Conservation (phyloP, 2,888 invertebrate genomes). For the Eulithis testata region DNA sequence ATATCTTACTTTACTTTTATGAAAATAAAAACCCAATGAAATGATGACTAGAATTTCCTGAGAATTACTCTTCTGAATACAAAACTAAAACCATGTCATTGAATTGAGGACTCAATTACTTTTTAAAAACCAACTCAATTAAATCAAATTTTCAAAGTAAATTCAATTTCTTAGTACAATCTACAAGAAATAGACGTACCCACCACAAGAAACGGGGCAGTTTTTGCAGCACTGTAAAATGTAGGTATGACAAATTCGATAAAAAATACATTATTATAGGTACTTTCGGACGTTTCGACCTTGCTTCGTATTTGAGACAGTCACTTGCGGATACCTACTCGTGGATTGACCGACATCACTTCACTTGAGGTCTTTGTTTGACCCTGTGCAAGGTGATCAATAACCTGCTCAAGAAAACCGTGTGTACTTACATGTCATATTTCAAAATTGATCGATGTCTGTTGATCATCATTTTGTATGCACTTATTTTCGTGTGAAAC, state of each 20-base stretch:
- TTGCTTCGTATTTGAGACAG: slow-evolving; percentile 59
- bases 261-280: slow-evolving; percentile 59
- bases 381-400: slow-evolving; percentile 43
- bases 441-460: slow-evolving; percentile 20
- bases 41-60: too few species aligned
- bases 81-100: neutral
- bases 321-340: slow-evolving; percentile 38
- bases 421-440: slow-evolving; percentile 14
- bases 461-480: slow-evolving; percentile 21
- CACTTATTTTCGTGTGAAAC: neutral
- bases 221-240: slow-evolving; percentile 37
- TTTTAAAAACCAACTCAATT: too few species aligned
- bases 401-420: slow-evolving; percentile 24
- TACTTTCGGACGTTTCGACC: slow-evolving; percentile 61
- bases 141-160: neutral
- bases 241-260: slow-evolving; percentile 54
- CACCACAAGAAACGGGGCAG: slow-evolving; percentile 7
- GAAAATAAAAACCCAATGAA: too few species aligned
- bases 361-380: slow-evolving; percentile 47
- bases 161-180: neutral
- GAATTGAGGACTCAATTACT: neutral
- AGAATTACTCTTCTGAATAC: neutral
- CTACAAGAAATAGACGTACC: neutral
- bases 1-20: too few species aligned
- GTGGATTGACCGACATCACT: slow-evolving; percentile 27